Conservation (phyloP, 2,797 vertebrate species). For the Rhynchonycteris naso region DNA sequence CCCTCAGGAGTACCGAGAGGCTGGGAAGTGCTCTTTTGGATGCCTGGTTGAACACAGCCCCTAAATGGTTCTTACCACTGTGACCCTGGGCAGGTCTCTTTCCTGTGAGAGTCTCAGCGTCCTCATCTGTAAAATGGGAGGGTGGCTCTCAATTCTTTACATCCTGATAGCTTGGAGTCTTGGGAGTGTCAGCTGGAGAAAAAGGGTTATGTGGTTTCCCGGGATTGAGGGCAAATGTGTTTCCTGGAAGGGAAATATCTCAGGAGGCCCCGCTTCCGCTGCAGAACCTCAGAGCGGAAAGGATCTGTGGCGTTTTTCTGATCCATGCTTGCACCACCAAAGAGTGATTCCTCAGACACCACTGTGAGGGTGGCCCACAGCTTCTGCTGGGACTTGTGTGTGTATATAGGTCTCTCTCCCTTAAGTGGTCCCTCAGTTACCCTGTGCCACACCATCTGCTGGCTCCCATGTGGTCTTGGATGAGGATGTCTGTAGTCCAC, state of each 20-base stretch:
- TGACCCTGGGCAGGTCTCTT: too few species aligned
- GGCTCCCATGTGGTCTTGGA: not conserved
- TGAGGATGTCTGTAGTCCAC: not conserved
- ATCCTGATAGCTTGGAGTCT: not conserved
- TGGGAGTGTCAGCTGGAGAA: not conserved
- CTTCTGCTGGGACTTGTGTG: not conserved
- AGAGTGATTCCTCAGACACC: not conserved
- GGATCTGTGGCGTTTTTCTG: not conserved
- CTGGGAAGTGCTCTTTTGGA: not conserved
- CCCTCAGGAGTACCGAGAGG: not conserved
- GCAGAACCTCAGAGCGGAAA: not conserved
- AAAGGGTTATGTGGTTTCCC: not conserved
- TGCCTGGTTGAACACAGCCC: too few species aligned
- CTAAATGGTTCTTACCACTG: too few species aligned
- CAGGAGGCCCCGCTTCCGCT: too few species aligned
- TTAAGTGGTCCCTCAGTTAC: not conserved
- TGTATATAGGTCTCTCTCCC: too few species aligned
- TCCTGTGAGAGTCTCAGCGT: too few species aligned
- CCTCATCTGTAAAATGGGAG: not conserved
- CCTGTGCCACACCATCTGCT: fast-evolving
- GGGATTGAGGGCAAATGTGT: not conserved
- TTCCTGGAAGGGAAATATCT: not conserved
- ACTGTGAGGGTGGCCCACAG: fast-evolving
- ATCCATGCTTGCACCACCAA: fast-evolving
- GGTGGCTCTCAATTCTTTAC: not conserved